Conservation (phyloP, 2,797 vertebrate species). For the Xerus rutilus region DNA sequence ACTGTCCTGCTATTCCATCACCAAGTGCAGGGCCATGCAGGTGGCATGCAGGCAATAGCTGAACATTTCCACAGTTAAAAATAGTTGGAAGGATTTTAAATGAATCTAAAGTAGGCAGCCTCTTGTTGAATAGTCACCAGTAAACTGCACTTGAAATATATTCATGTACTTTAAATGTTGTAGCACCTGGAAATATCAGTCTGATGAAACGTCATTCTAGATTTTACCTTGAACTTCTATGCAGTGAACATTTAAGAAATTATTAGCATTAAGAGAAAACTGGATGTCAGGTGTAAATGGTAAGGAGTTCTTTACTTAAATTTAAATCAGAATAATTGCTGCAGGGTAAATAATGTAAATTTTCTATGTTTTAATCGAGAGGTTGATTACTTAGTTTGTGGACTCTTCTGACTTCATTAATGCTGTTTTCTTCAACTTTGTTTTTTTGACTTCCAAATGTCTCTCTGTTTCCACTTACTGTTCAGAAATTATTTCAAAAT, state of each 20-base stretch:
- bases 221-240: conserved; percentile 31
- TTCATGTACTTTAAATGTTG: conserved; percentile 3
- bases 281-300: conserved; percentile 52
- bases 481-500: neutral
- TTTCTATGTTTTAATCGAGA: conserved; percentile 11
- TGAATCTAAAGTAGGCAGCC: neutral
- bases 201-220: conserved; percentile 50
- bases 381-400: conserved; percentile 13
- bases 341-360: conserved; percentile 26
- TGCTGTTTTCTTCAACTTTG: neutral
- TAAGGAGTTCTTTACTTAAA: conserved; percentile 48
- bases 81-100: conserved; percentile 30
- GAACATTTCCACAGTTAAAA: conserved; percentile 51
- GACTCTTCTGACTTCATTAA: neutral
- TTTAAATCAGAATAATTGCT: conserved; percentile 55
- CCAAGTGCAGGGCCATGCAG: neutral
- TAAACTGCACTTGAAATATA: conserved; percentile 58
- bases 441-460: neutral
- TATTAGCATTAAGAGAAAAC: conserved; percentile 54
- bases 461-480: neutral
- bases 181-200: conserved; percentile 34
- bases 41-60: neutral
- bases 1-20: neutral
- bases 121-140: conserved; percentile 47
- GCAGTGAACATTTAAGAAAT: conserved; percentile 60